Percentiles rank a stretch among this genome's conserved stretches.
Evolutionary conservation across 2,797 vertebrate genomes (phyloP).

Genomic region (Lithobates sylvaticus): DNA sequence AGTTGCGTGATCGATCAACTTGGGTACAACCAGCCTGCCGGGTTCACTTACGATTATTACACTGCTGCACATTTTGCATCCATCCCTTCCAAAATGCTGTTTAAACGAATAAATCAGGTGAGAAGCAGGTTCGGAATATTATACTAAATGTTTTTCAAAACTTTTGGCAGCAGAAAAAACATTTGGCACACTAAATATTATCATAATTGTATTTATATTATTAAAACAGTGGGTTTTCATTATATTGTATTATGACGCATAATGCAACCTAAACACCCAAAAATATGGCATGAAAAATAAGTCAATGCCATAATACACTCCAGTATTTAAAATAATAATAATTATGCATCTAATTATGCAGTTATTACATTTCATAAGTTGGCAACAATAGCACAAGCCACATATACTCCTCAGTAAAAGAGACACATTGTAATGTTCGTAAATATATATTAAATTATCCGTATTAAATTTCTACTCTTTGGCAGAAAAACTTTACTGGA

Average conservation of each 20-base stretch:
- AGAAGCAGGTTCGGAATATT: not conserved
- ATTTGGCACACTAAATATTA: not conserved
- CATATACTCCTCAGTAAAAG: not conserved
- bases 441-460: conserved; percentile 28
- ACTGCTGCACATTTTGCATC: not conserved
- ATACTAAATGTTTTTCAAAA: not conserved
- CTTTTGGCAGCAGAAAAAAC: not conserved
- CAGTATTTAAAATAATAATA: not conserved
- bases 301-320: not conserved
- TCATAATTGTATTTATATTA: not conserved
- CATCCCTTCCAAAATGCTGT: not conserved
- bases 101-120: not conserved
- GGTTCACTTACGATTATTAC: not conserved
- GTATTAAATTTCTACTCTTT: conserved; percentile 5
- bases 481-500: not conserved
- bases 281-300: not conserved
- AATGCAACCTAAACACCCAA: not conserved
- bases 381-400: not conserved
- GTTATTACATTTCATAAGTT: not conserved
- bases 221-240: not conserved
- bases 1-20: too few species aligned
- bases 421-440: not conserved
- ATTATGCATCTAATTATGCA: not conserved
- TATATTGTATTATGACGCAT: not conserved
- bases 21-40: too few species aligned